Evolutionary conservation across 2,888 invertebrate species (phyloP), one percentile per base, ranked within the genome.

Genomic region (Endotricha flammealis): DNA sequence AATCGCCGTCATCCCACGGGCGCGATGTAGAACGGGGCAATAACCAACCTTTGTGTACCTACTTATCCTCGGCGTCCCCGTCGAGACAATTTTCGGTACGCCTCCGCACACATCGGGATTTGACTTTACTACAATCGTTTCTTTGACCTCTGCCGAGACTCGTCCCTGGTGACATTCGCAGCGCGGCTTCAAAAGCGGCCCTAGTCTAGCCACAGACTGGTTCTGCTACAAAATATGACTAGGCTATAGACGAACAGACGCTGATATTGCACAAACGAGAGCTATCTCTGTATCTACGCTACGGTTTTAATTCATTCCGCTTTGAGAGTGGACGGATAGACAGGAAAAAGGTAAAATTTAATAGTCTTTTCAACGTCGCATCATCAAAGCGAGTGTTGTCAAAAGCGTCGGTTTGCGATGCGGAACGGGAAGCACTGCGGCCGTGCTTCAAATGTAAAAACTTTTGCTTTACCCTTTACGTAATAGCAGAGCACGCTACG

Each of bases 361-460:
- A 78, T 81, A 72, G 74, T 67, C 68, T 68, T 66, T 66, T 64
- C 60, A 65, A 58, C 60, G 57, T 57, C 58, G 67, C 64, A 60
- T 65, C 72, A 73, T 82, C 82, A 83, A 85, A 83, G 83, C 63
- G 75, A 74, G 64, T 63, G 71, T 71, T 79, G 75, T 79, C 79
- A 78, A 83, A 83, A 82, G 80, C 77, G 67, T 57, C 61, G 64
- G 71, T 64, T 68, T 65, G 61, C 76, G 68, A 64, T 64, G 72
- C 73, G 76, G 68, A 75, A 73, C 75, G 70, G 59, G 64, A 71
- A 73, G 71, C 71, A 60, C 64, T 61, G 65, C 63, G 67, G 48
- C 67, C 66, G 66, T 66, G 73, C 64, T 62, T 72, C 72, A 75
- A 78, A 83, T 77, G 78, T 74, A 79, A 81, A 86, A 86, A 83